These are phyloP conservation scores for Hoplodrina blanda DNA, from an alignment of 2,888 invertebrate species.

Conservation along the genomic window DNA sequence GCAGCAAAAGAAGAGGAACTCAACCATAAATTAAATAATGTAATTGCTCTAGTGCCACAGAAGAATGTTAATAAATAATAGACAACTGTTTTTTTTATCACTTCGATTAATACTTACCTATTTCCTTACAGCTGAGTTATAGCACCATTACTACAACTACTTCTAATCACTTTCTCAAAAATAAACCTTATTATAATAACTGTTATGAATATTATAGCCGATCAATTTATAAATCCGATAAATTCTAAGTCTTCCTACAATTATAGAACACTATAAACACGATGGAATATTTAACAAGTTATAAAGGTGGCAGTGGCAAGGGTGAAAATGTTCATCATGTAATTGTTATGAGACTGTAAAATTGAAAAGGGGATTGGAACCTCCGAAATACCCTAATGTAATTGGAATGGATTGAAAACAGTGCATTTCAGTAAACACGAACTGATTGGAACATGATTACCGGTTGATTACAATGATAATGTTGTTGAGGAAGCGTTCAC, in stretches of 20 bases:
- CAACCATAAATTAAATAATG: slow-evolving; percentile 26
- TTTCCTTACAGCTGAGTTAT: slow-evolving; percentile 15
- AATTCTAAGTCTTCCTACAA: not conserved
- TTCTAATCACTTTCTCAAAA: slow-evolving; percentile 8
- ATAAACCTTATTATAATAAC: not conserved
- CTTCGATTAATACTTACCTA: not conserved
- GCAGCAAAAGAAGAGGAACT: slow-evolving; percentile 42
- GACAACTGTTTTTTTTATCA: not conserved
- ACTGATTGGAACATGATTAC: slow-evolving; percentile 20
- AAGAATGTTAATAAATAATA: slow-evolving; percentile 30
- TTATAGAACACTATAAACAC: slow-evolving; percentile 22
- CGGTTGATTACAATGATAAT: slow-evolving; percentile 29
- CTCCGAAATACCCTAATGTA: slow-evolving; percentile 46
- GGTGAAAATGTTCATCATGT: slow-evolving; percentile 52
- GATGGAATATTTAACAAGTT: slow-evolving; percentile 34
- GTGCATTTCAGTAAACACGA: slow-evolving; percentile 42
- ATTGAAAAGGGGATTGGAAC: slow-evolving; percentile 50
- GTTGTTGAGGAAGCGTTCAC: slow-evolving; percentile 4
- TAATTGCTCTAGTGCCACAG: slow-evolving; percentile 18
- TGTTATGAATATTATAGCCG: not conserved
- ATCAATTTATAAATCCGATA: slow-evolving; percentile 3
- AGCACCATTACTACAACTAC: not conserved
- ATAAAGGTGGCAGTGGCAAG: slow-evolving; percentile 29
- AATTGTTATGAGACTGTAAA: slow-evolving; percentile 53
- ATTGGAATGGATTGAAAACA: slow-evolving; percentile 53